phyloP scores from a whole-genome alignment of 2,888 invertebrate genomes.

The Cryptosula pallasiana region DNA sequence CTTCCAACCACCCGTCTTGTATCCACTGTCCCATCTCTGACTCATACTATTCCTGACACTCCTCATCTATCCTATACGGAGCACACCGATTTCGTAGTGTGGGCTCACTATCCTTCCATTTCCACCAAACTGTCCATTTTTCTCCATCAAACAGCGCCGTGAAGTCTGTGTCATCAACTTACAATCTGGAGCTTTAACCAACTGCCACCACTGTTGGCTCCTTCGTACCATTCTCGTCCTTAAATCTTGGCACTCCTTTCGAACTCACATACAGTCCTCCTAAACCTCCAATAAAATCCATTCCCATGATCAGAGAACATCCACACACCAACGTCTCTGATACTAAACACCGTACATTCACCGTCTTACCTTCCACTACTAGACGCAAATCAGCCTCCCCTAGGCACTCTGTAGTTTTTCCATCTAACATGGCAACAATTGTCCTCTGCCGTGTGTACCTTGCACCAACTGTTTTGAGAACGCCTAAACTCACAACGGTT shows the following conservation, averaged over 20 bases:
- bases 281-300: not conserved
- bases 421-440: not conserved
- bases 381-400: conserved; percentile 9
- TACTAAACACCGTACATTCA: not conserved
- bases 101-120: conserved; percentile 10
- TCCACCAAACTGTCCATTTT: conserved; percentile 6
- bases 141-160: conserved; percentile 4
- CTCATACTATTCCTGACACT: not conserved
- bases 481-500: conserved; percentile 3
- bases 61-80: not conserved
- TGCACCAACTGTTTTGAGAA: not conserved
- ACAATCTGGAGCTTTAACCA: not conserved
- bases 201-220: not conserved
- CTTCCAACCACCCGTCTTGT: conserved; percentile 10
- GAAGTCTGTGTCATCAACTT: conserved; percentile 22
- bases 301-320: not conserved
- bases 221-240: not conserved
- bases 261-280: conserved; percentile 4
- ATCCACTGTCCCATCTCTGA: conserved; percentile 2
- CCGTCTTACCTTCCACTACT: not conserved
- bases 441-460: not conserved
- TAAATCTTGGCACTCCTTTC: not conserved
- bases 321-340: not conserved
- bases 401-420: conserved; percentile 7
- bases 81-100: not conserved